Base-by-base conservation (phyloP, 2,113 vertebrate genomes). In the Thamnaconus septentrionalis region DNA sequence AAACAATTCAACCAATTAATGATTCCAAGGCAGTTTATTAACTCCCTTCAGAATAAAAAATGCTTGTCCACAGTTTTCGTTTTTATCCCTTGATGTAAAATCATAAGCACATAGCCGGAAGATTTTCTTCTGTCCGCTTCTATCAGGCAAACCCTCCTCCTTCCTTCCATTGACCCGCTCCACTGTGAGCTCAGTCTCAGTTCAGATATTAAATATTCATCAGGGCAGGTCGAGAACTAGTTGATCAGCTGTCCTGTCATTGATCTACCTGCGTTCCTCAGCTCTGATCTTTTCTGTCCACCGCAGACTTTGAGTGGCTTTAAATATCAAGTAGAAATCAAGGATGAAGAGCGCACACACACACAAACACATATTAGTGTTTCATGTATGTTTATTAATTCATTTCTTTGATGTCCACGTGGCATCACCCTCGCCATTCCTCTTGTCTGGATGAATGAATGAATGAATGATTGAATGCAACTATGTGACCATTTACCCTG, bases 141-240 rank as follows among this genome's bases (percentile, higher is more conserved):
- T 65, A 64, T 77, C 63, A 71, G 18, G 18, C 18, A 31, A 51
- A 67, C 64, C n/a, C 59, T 63, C 61, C 10, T 46, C 51, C 44
- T 45, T 5, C 44, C 47, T 53, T 56, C 62, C n/a, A 9, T 9
- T 73, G 55, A 42, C 67, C 47, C 63, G 59, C 51, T 43, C 61
- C 66, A 72, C 46, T 43, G 41, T 58, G 52, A 49, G 68, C 68
- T 68, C 50, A 69, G 54, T 70, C 73, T 74, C 59, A 64, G 71
- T 85, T 76, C 69, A 78, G 71, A 76, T 76, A 81, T 86, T 58
- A 86, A 85, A 86, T 79, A 85, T 85, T 83, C 76, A 85, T 80
- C 56, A 63, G 54, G 61, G 61, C 56, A 71, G 71, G 71, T 78
- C 55, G 59, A 70, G 64, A 69, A 72, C 69, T 52, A 74, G 72